Evolutionary conservation across 2,113 vertebrate genomes (phyloP).

Genomic region (Sinosuthora webbiana): DNA sequence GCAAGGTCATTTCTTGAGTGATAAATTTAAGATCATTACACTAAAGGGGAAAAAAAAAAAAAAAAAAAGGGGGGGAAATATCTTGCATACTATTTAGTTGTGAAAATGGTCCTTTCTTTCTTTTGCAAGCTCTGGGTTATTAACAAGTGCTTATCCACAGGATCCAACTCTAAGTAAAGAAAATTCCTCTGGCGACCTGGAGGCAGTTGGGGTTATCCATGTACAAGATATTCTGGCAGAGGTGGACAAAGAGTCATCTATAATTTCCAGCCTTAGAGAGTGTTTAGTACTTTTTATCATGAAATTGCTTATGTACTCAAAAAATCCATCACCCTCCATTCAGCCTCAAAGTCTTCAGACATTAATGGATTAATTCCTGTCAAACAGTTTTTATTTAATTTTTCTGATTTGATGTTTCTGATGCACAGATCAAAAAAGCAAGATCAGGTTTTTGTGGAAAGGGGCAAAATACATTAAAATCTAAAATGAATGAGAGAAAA

Average conservation of each 20-base stretch:
- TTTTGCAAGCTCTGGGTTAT: neutral
- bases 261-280: neutral
- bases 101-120: neutral
- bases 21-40: neutral
- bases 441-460: neutral
- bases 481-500: neutral
- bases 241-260: neutral
- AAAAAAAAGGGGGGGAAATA: neutral
- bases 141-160: neutral
- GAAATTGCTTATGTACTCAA: neutral
- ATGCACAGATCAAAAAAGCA: neutral
- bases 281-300: neutral
- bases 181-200: neutral
- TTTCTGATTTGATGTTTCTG: neutral
- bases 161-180: neutral
- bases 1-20: neutral
- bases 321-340: neutral
- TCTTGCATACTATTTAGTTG: neutral
- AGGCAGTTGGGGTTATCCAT: neutral
- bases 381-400: neutral
- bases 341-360: neutral
- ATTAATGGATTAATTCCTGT: neutral
- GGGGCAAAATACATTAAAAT: neutral
- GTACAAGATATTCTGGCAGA: neutral
- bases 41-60: rapidly evolving